Conservation (phyloP, 1,140 invertebrate genomes). For the Onthophagus taurus region DNA sequence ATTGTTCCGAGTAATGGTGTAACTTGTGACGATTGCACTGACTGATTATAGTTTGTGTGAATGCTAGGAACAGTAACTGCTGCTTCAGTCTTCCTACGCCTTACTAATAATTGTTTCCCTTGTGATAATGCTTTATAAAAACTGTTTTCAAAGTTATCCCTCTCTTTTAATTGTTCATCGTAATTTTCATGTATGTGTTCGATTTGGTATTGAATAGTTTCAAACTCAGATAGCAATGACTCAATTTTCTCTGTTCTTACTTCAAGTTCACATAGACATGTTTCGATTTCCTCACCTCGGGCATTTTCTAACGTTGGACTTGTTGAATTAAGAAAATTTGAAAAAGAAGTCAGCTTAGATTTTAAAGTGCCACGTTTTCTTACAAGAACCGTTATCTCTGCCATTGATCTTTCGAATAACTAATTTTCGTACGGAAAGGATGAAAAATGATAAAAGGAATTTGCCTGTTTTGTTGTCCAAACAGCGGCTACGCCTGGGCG, state of each 20-base stretch:
- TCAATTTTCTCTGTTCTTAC: not conserved
- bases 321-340: not conserved
- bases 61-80: too few relatives aligned
- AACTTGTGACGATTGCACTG: not conserved
- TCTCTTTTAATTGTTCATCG: conserved; percentile 7
- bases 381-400: not conserved
- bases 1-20: too few relatives aligned
- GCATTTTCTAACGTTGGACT: not conserved
- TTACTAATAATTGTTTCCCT: not conserved
- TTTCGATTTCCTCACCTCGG: not conserved
- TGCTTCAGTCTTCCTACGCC: not conserved
- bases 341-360: not conserved
- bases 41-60: too few relatives aligned
- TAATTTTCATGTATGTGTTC: conserved; percentile 1
- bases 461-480: conserved; percentile 3
- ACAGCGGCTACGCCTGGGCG: not conserved
- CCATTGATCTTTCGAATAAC: too few relatives aligned
- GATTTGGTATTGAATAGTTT: not conserved
- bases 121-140: not conserved
- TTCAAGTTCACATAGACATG: not conserved
- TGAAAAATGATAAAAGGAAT: not conserved
- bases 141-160: not conserved
- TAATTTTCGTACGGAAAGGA: not conserved
- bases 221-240: not conserved
- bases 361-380: conserved; percentile 2